phyloP scores from a whole-genome alignment of 2,113 vertebrate species.

The Dicaeum eximium region DNA sequence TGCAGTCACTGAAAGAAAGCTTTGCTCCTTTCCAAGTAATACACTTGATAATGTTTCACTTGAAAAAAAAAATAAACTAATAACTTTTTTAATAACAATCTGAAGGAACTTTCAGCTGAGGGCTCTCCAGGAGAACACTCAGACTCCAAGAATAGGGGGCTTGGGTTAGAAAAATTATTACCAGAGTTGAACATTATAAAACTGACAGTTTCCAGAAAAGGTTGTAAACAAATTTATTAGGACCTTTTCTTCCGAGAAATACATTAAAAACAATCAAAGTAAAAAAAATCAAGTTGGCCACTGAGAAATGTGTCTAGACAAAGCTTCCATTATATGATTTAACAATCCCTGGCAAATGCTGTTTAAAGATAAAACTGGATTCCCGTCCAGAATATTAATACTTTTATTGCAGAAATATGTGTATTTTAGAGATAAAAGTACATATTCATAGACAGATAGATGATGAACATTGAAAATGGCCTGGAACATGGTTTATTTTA shows the following conservation, averaged over 20 bases:
- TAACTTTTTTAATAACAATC: background rate
- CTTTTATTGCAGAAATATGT: background rate
- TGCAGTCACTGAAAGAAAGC: background rate
- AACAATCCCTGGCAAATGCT: constrained; percentile 32
- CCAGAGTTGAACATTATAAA: background rate
- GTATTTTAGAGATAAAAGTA: background rate
- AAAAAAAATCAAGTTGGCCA: background rate
- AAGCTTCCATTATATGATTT: constrained; percentile 42
- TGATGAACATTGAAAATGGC: background rate
- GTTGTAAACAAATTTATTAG: constrained; percentile 53
- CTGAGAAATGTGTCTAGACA: constrained; percentile 49
- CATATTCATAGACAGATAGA: background rate
- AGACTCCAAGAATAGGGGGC: background rate
- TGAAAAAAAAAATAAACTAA: background rate
- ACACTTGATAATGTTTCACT: constrained; percentile 10
- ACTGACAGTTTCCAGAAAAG: constrained; percentile 18
- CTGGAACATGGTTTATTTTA: background rate
- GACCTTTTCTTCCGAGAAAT: constrained; percentile 19
- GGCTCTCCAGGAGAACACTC: background rate
- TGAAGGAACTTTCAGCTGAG: background rate
- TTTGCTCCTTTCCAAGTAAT: constrained; percentile 5
- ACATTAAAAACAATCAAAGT: constrained; percentile 29
- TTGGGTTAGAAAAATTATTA: background rate
- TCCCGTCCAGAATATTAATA: constrained; percentile 27
- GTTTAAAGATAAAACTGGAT: constrained; percentile 37